These are phyloP conservation scores for Melikaiella ostensackeni DNA, from an alignment of 2,888 invertebrate genomes.

Conservation along the genomic window DNA sequence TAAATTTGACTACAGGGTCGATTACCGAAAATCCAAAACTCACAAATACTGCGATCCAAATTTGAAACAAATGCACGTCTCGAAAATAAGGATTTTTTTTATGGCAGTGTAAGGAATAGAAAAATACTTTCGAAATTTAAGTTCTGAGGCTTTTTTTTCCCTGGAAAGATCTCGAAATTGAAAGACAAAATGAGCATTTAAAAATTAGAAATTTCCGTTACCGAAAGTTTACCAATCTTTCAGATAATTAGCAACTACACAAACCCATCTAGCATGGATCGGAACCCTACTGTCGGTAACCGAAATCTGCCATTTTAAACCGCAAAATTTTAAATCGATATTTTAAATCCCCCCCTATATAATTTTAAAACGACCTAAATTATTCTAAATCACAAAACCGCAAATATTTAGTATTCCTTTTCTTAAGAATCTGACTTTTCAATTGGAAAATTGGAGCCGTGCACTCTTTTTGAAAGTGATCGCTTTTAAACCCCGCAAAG, in stretches of 20 bases:
- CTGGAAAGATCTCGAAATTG: neutral
- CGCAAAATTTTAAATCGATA: neutral
- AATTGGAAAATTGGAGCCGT: neutral
- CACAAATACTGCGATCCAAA: constrained; percentile 38
- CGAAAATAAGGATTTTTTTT: neutral
- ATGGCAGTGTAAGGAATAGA: constrained; percentile 22
- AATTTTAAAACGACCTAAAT: neutral
- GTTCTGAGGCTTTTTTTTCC: neutral
- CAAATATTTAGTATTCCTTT: neutral
- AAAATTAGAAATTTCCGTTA: neutral
- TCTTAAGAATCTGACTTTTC: neutral
- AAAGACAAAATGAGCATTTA: neutral
- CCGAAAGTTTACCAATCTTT: neutral
- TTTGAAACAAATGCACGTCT: neutral
- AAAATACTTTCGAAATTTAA: neutral
- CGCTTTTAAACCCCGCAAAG: constrained; percentile 59
- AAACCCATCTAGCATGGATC: too few species aligned
- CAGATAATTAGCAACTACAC: too few species aligned
- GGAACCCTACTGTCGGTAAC: too few species aligned
- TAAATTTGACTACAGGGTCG: neutral
- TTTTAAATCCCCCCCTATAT: neutral
- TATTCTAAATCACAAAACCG: neutral
- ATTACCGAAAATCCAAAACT: constrained; percentile 41
- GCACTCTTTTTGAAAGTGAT: neutral
- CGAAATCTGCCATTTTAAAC: too few species aligned